A percentile compares a stretch with the other conserved stretches of the same genome.
Evolutionary conservation across 1,140 invertebrate genomes (phyloP).

Genomic region (Pseudobourletiella spinata): DNA sequence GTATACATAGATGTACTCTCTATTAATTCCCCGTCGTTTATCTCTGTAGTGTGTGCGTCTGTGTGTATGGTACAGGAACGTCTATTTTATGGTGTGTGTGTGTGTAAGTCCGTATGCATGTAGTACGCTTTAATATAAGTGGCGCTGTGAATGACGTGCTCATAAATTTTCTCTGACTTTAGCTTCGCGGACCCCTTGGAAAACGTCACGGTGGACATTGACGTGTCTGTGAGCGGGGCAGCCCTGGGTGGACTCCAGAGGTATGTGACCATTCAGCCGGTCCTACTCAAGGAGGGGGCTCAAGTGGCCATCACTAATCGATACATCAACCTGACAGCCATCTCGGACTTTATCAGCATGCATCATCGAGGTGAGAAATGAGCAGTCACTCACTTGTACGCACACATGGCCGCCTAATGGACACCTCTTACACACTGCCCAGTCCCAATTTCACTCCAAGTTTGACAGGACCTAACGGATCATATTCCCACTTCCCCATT

Average conservation of each 20-base stretch:
- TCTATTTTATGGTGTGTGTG: no score
- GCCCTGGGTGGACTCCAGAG: constrained; percentile 34
- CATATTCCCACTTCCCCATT: no score
- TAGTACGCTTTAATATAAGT: no score
- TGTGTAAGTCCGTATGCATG: no score
- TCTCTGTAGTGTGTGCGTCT: no score
- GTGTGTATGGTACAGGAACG: no score
- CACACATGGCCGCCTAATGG: not conserved
- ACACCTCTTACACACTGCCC: not conserved
- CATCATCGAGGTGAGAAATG: constrained; percentile 29
- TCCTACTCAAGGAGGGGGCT: constrained; percentile 30
- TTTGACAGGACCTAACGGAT: not conserved
- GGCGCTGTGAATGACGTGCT: no score
- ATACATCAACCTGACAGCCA: constrained; percentile 30
- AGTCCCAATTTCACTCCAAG: not conserved
- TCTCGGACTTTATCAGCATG: constrained; percentile 32
- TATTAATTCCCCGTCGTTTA: no score
- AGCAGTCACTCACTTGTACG: not conserved
- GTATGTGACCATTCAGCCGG: constrained; percentile 28
- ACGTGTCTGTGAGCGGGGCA: constrained; percentile 34
- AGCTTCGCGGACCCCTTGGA: constrained; percentile 23
- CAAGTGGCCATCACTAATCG: constrained; percentile 26
- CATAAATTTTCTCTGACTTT: no score
- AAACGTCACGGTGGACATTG: constrained; percentile 31
- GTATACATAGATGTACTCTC: no score